These are phyloP conservation scores for Papilio helenus DNA, from an alignment of 1,140 invertebrate species.

Conservation along the genomic window DNA sequence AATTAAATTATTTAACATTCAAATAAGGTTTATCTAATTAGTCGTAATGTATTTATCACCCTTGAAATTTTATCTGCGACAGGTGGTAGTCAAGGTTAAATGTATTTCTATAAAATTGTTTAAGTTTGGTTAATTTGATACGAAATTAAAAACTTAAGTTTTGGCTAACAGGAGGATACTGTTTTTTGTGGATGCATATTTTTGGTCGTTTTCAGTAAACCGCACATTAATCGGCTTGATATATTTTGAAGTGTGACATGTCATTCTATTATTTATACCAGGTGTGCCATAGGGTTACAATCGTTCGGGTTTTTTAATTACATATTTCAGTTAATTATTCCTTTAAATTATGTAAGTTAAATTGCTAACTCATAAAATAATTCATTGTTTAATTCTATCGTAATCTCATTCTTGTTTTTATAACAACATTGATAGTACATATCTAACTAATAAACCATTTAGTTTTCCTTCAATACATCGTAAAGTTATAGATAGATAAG, in stretches of 20 bases:
- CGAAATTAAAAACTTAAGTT: neutral
- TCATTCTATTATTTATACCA: too few species aligned
- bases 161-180: too few species aligned
- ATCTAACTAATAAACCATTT: conserved; percentile 16
- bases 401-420: neutral
- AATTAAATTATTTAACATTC: neutral
- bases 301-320: too few species aligned
- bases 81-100: neutral
- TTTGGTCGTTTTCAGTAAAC: too few species aligned
- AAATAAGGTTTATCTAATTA: neutral
- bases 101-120: neutral
- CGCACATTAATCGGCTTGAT: too few species aligned
- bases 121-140: neutral
- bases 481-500: conserved; percentile 24
- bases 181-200: too few species aligned
- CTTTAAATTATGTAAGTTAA: too few species aligned
- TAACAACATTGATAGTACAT: neutral
- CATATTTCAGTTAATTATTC: too few species aligned
- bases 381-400: neutral
- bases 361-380: too few species aligned
- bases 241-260: too few species aligned
- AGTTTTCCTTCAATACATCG: conserved; percentile 11
- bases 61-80: conserved; percentile 4
- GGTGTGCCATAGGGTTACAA: too few species aligned
- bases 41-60: neutral